phyloP scores from a whole-genome alignment of 2,888 invertebrate species.

The Halictus ligatus region DNA sequence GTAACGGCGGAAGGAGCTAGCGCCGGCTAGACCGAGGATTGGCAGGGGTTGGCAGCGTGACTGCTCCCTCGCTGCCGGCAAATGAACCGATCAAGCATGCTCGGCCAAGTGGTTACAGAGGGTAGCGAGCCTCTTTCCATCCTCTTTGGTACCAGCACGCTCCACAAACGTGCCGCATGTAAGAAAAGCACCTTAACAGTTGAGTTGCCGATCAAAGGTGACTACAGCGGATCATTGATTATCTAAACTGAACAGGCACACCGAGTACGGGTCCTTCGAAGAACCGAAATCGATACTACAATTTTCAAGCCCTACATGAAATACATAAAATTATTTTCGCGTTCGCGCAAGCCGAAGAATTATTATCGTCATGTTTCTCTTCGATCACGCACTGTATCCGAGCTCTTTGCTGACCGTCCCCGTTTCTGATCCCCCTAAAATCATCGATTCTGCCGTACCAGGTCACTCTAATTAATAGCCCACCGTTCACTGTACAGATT shows the following conservation, averaged over 20 bases:
- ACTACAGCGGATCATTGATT: no score
- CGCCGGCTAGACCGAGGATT: slow-evolving; percentile 32
- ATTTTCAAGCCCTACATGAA: no score
- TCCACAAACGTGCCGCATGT: background rate
- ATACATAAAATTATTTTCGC: no score
- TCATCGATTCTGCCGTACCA: background rate
- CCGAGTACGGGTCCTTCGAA: no score
- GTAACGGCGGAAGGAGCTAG: slow-evolving; percentile 57
- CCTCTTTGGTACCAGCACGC: background rate
- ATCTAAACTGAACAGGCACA: no score
- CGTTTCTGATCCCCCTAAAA: background rate
- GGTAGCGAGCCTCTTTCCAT: slow-evolving; percentile 27
- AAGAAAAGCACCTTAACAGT: background rate
- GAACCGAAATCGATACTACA: no score
- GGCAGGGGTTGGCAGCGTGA: slow-evolving; percentile 42
- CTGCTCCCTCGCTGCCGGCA: slow-evolving; percentile 53
- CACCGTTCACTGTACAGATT: background rate
- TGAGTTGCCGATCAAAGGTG: no score
- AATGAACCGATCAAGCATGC: slow-evolving; percentile 73
- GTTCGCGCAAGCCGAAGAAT: background rate
- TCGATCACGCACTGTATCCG: no score
- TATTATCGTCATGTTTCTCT: background rate
- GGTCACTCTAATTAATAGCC: background rate
- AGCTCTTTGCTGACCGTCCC: background rate
- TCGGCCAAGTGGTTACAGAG: slow-evolving; percentile 70